Percentiles rank a stretch among this genome's conserved stretches.
Conservation (phyloP, 1,140 invertebrate genomes). For the Orchesella cincta region DNA sequence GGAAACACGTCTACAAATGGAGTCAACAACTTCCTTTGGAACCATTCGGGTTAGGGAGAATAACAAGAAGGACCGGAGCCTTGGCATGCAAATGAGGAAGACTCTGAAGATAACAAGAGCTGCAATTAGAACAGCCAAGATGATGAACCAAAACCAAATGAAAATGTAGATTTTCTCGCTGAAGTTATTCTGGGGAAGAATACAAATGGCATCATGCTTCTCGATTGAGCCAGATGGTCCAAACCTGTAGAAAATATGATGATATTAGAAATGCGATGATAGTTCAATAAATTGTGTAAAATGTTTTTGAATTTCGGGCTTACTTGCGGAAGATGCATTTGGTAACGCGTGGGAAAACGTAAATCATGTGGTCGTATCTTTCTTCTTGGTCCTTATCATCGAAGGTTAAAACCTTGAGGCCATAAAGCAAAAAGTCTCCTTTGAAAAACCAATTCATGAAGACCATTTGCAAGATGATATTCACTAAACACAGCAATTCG, state of each 20-base stretch:
- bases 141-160: slow-evolving; percentile 57
- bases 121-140: neutral
- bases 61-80: neutral
- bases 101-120: neutral
- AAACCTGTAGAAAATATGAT: too few species aligned
- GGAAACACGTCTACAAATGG: neutral
- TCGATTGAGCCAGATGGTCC: slow-evolving; percentile 38
- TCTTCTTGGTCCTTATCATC: slow-evolving; percentile 42
- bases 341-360: slow-evolving; percentile 54
- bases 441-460: slow-evolving; percentile 55
- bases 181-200: slow-evolving; percentile 58
- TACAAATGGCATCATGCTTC: slow-evolving; percentile 55
- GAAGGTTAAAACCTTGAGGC: slow-evolving; percentile 57
- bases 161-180: slow-evolving; percentile 57
- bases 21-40: neutral
- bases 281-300: too few species aligned
- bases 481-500: slow-evolving; percentile 76
- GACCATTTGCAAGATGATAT: slow-evolving; percentile 79
- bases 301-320: too few species aligned
- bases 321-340: slow-evolving; percentile 55
- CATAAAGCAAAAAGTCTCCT: slow-evolving; percentile 59
- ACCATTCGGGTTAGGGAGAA: neutral
- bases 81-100: neutral
- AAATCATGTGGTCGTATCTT: slow-evolving; percentile 53
- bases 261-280: too few species aligned